Percentiles rank a stretch among this genome's conserved stretches.
Evolutionary conservation across 2,113 vertebrate genomes (phyloP).

Genomic region (Poeciliopsis retropinna): DNA sequence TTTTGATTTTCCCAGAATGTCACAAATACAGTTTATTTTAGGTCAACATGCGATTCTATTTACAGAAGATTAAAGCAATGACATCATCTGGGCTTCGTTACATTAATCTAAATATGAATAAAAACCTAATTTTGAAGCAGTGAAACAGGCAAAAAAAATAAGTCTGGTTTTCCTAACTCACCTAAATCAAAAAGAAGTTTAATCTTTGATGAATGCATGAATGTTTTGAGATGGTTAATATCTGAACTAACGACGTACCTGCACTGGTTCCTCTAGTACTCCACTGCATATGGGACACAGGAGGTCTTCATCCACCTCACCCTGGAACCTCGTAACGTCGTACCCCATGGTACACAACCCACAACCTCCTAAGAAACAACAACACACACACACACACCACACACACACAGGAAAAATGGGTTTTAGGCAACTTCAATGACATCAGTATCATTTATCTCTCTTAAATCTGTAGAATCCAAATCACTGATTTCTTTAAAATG

Average conservation of each 20-base stretch:
- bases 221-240: not conserved
- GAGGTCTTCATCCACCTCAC: conserved; percentile 98
- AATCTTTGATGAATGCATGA: not conserved
- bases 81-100: no score
- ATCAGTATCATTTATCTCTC: not conserved
- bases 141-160: not conserved
- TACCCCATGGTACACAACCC: conserved; percentile 98
- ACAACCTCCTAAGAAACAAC: conserved; percentile 73
- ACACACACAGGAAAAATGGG: not conserved
- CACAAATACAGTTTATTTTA: no score
- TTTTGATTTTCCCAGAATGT: no score
- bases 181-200: not conserved
- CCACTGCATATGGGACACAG: conserved; percentile 98
- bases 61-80: no score
- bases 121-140: not conserved
- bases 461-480: not conserved
- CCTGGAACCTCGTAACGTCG: conserved; percentile 96
- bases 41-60: no score
- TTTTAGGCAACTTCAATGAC: not conserved
- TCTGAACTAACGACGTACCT: conserved; percentile 77
- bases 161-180: no score
- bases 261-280: conserved; percentile 97
- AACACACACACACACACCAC: not conserved
- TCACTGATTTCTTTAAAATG: not conserved
- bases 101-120: not conserved